These are phyloP conservation scores for Calephelis perditalis DNA, from an alignment of 2,888 invertebrate species.

Conservation along the genomic window DNA sequence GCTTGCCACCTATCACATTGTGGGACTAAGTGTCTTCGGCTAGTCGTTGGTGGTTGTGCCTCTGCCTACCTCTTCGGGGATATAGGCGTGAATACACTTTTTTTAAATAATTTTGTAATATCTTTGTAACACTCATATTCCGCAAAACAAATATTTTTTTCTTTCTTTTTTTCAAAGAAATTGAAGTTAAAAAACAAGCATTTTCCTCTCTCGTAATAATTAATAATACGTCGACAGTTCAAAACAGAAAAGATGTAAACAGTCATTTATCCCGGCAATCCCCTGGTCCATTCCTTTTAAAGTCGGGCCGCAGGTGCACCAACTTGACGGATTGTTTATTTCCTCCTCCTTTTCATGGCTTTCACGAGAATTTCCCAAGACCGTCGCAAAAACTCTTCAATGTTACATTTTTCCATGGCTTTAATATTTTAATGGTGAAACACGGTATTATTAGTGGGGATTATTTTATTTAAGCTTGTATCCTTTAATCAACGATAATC, in stretches of 20 bases:
- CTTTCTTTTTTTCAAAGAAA: no score
- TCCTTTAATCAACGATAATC: no score
- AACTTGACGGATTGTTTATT: slow-evolving; percentile 12
- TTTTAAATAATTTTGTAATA: no score
- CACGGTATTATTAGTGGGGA: no score
- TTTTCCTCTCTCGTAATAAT: slow-evolving; percentile 20
- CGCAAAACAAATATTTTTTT: no score
- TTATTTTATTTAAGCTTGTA: no score
- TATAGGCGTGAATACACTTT: no score
- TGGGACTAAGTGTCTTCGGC: no score
- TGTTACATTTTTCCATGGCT: not conserved
- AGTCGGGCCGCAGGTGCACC: slow-evolving; percentile 29
- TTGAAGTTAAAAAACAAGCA: not conserved
- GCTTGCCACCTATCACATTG: no score
- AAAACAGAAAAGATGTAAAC: slow-evolving; percentile 46
- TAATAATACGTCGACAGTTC: slow-evolving; percentile 8
- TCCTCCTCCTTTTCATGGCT: slow-evolving; percentile 7
- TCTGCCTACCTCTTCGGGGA: no score
- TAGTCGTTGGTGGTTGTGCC: no score
- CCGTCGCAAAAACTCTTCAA: slow-evolving; percentile 1
- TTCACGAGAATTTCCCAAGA: slow-evolving; percentile 6
- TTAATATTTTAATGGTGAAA: slow-evolving; percentile 4
- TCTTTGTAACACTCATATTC: no score
- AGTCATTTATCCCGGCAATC: slow-evolving; percentile 63
- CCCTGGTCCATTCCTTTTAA: slow-evolving; percentile 44